phyloP scores from a whole-genome alignment of 2,113 vertebrate species.

The Leptobrachium ailaonicum region DNA sequence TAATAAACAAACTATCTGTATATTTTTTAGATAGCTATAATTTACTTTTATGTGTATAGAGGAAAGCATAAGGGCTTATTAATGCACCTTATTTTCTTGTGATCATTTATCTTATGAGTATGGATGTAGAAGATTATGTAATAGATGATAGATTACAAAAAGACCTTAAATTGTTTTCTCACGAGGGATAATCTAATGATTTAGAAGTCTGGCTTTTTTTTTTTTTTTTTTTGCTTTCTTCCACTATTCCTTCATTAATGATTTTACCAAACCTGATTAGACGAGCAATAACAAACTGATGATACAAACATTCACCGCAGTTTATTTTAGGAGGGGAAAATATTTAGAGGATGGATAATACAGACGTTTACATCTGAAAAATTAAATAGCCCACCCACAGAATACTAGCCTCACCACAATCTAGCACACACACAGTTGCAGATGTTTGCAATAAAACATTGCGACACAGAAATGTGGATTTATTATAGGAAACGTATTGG shows the following conservation, averaged over 20 bases:
- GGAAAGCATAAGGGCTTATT: too few species aligned
- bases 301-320: slow-evolving; percentile 15
- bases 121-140: too few species aligned
- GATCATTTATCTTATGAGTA: too few species aligned
- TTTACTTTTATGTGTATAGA: too few species aligned
- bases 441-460: slow-evolving; percentile 35
- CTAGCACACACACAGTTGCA: slow-evolving; percentile 18
- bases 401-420: slow-evolving; percentile 19
- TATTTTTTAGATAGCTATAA: too few species aligned
- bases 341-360: slow-evolving; percentile 34
- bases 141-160: too few species aligned
- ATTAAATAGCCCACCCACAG: slow-evolving; percentile 37
- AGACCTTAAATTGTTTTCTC: too few species aligned
- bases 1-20: too few species aligned
- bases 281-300: slow-evolving; percentile 6
- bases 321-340: slow-evolving; percentile 10
- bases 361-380: slow-evolving; percentile 16
- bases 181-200: too few species aligned
- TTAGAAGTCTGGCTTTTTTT: too few species aligned
- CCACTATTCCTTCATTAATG: background rate
- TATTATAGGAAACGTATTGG: background rate
- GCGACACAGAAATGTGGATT: background rate
- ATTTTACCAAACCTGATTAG: background rate
- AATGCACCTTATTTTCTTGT: too few species aligned
- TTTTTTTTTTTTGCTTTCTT: background rate